A percentile compares a stretch with the other conserved stretches of the same genome.
These are phyloP conservation scores for Isaurus tuberculatus DNA, from an alignment of 92 coral and sea anemone species.

Conservation along the genomic window DNA sequence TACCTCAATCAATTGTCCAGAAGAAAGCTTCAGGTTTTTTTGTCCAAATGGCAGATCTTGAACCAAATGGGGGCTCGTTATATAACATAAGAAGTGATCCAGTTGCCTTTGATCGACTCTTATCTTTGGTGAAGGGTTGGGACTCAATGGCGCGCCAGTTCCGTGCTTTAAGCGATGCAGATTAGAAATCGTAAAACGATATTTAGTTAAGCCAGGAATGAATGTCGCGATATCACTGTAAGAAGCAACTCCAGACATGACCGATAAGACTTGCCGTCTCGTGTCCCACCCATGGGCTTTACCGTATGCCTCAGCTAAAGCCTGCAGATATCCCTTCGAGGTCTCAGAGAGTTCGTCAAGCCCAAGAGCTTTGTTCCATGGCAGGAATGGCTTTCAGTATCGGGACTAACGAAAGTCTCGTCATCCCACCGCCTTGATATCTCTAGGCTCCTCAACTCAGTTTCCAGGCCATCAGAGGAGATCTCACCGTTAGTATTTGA, in stretches of 20 bases:
- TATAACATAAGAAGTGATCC: constrained; percentile 50
- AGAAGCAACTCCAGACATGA: constrained; percentile 47
- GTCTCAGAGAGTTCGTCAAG: constrained; percentile 34
- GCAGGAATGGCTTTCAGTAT: neutral
- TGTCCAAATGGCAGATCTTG: constrained; percentile 69
- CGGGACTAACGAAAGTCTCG: neutral
- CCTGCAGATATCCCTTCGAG: constrained; percentile 44
- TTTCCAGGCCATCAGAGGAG: constrained; percentile 30
- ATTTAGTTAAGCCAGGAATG: constrained; percentile 42
- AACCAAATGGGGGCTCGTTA: constrained; percentile 64
- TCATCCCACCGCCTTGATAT: constrained; percentile 15
- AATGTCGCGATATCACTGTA: constrained; percentile 28
- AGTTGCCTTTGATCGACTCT: constrained; percentile 10
- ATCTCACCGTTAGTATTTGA: constrained; percentile 34
- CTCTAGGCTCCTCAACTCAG: constrained; percentile 46
- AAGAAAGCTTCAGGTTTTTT: constrained; percentile 43
- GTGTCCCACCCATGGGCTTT: constrained; percentile 57
- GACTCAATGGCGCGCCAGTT: constrained; percentile 30
- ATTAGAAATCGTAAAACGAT: constrained; percentile 55
- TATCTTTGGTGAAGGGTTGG: neutral
- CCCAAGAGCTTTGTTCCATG: constrained; percentile 52
- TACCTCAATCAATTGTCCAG: constrained; percentile 48
- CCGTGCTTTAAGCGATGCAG: constrained; percentile 55
- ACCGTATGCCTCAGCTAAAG: constrained; percentile 52
- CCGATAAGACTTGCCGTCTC: constrained; percentile 41